Percentiles rank a stretch among this genome's conserved stretches.
These are phyloP conservation scores for Agrotis ipsilon DNA, from an alignment of 2,888 invertebrate genomes.

Conservation along the genomic window DNA sequence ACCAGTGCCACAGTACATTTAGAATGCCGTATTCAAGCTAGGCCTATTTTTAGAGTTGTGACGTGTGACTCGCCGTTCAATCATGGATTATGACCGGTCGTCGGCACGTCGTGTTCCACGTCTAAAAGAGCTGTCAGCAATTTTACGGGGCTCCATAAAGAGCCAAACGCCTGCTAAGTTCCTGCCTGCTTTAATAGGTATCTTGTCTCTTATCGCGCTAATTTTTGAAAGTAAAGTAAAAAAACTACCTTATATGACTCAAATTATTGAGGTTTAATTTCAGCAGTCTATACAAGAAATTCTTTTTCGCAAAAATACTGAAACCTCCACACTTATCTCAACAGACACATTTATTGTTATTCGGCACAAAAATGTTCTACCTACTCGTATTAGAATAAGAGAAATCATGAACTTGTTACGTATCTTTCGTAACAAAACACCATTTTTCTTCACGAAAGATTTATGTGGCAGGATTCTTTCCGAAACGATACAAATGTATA, in stretches of 20 bases:
- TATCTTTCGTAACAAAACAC: neutral
- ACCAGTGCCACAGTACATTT: neutral
- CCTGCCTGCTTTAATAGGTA: too few species aligned
- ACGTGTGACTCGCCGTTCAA: too few species aligned
- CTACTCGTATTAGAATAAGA: neutral
- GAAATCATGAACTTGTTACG: too few species aligned
- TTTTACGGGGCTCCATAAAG: too few species aligned
- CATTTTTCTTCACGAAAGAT: slow-evolving; percentile 4
- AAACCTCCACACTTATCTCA: slow-evolving; percentile 11
- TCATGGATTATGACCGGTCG: too few species aligned
- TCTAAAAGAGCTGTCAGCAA: too few species aligned
- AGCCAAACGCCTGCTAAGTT: too few species aligned
- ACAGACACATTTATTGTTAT: slow-evolving; percentile 3
- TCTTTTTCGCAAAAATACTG: neutral
- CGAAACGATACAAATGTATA: neutral
- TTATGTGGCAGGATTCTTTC: neutral
- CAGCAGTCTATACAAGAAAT: neutral
- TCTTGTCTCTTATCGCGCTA: too few species aligned
- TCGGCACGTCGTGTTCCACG: too few species aligned
- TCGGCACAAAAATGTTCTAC: neutral
- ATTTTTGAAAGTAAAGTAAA: too few species aligned
- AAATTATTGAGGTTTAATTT: too few species aligned
- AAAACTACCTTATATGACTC: too few species aligned
- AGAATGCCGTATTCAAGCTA: neutral
- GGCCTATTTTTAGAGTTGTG: neutral